phyloP scores from a whole-genome alignment of 2,888 invertebrate species.

The Philopedon plagiatum region DNA sequence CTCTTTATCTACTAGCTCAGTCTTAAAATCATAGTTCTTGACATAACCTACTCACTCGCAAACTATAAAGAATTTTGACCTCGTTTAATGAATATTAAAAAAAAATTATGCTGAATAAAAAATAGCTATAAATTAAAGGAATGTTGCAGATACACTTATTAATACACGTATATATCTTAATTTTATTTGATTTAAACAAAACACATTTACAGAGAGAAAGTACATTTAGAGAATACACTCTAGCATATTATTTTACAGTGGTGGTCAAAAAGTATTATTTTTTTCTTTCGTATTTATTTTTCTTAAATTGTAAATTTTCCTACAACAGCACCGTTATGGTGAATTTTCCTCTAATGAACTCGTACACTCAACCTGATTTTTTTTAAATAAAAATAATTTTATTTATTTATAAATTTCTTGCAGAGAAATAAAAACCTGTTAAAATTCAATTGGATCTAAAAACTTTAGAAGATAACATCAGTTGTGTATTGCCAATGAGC shows the following conservation, averaged over 20 bases:
- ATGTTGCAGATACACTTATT: slow-evolving; percentile 14
- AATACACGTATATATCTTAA: slow-evolving; percentile 7
- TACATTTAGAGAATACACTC: slow-evolving; percentile 42
- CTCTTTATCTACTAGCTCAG: background rate
- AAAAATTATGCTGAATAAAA: background rate
- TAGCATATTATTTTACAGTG: slow-evolving; percentile 21
- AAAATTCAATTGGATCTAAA: too few relatives aligned
- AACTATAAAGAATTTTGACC: background rate
- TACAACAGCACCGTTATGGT: too few relatives aligned
- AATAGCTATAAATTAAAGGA: background rate
- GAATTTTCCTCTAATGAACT: too few relatives aligned
- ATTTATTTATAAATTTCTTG: too few relatives aligned
- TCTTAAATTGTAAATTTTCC: too few relatives aligned
- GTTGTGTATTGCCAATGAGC: too few relatives aligned
- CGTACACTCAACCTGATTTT: too few relatives aligned
- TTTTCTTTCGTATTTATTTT: too few relatives aligned
- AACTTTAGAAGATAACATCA: too few relatives aligned
- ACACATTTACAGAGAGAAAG: slow-evolving; percentile 40
- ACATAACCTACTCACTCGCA: background rate
- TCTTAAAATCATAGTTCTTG: background rate
- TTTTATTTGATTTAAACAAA: slow-evolving; percentile 20
- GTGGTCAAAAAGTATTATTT: background rate
- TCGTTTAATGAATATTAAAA: background rate
- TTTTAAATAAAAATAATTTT: too few relatives aligned
- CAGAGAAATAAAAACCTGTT: too few relatives aligned